These are phyloP conservation scores for Holothuria leucospilota DNA, from an alignment of 53 echinoderm and acorn worm species.

Conservation along the genomic window DNA sequence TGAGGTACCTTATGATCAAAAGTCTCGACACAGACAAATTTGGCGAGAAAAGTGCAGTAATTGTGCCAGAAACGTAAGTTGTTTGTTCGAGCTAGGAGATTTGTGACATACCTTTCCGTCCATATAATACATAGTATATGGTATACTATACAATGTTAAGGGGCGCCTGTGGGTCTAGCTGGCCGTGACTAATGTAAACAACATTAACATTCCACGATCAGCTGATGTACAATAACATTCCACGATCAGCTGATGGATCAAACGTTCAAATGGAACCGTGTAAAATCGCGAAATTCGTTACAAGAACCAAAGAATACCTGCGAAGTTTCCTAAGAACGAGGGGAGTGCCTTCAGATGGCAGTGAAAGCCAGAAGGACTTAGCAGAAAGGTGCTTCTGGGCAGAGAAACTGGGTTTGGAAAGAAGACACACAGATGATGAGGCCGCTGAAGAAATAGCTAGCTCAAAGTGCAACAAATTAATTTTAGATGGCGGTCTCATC, in stretches of 20 bases:
- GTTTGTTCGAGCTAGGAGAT: too few relatives aligned
- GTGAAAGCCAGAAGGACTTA: constrained; percentile 57
- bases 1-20: too few relatives aligned
- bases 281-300: too few relatives aligned
- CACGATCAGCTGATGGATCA: constrained; percentile 2
- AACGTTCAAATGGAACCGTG: too few relatives aligned
- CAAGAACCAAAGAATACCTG: not conserved
- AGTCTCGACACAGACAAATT: too few relatives aligned
- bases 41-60: too few relatives aligned
- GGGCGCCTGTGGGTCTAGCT: too few relatives aligned
- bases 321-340: constrained; percentile 52
- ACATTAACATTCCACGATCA: not conserved
- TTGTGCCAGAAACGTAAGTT: too few relatives aligned
- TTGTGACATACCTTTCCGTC: too few relatives aligned
- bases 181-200: not conserved
- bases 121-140: too few relatives aligned
- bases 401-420: constrained; percentile 55
- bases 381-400: constrained; percentile 64
- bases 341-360: constrained; percentile 44
- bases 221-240: not conserved
- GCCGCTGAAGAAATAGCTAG: constrained; percentile 40
- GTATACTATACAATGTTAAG: too few relatives aligned
- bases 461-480: constrained; percentile 44
- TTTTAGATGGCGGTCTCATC: constrained; percentile 62
- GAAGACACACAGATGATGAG: constrained; percentile 46